Evolutionary conservation across 1,140 invertebrate genomes (phyloP).

Genomic region (Trypoxylus dichotomus): DNA sequence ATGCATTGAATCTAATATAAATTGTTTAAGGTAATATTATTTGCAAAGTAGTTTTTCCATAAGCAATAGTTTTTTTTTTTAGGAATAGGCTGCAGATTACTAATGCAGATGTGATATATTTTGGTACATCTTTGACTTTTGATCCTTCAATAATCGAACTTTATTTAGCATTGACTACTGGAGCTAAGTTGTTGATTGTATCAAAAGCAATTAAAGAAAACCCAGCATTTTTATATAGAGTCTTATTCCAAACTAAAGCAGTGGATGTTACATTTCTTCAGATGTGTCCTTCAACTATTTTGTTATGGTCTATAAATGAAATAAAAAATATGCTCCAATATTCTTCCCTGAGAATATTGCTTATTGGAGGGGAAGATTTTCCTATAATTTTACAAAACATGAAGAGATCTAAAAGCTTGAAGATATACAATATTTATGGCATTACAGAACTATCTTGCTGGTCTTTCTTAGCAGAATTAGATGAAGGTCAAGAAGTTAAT

Average conservation of each 20-base stretch:
- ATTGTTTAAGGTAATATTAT: conserved; percentile 56
- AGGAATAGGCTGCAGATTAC: conserved; percentile 58
- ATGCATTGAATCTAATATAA: conserved; percentile 66
- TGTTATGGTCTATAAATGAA: conserved; percentile 58
- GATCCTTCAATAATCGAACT: conserved; percentile 81
- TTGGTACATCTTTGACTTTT: conserved; percentile 77
- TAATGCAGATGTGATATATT: conserved; percentile 66
- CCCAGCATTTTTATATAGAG: conserved; percentile 56
- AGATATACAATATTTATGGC: conserved; percentile 78
- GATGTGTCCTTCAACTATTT: conserved; percentile 75
- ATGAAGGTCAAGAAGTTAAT: conserved; percentile 52
- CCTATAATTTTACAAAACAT: conserved; percentile 51
- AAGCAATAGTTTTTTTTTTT: conserved; percentile 30
- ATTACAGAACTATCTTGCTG: conserved; percentile 85
- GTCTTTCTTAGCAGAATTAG: conserved; percentile 67
- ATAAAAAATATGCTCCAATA: conserved; percentile 63
- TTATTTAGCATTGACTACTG: conserved; percentile 65
- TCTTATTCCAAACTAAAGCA: conserved; percentile 45
- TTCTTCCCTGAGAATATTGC: conserved; percentile 59
- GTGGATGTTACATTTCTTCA: conserved; percentile 67
- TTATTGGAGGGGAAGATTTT: conserved; percentile 67
- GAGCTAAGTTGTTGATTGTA: conserved; percentile 66
- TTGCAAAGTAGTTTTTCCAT: conserved; percentile 16
- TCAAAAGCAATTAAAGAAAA: conserved; percentile 58
- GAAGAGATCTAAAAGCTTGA: conserved; percentile 54